Evolutionary conservation across 2,797 vertebrate species (phyloP).

Genomic region (Buphagus erythrorhynchus): DNA sequence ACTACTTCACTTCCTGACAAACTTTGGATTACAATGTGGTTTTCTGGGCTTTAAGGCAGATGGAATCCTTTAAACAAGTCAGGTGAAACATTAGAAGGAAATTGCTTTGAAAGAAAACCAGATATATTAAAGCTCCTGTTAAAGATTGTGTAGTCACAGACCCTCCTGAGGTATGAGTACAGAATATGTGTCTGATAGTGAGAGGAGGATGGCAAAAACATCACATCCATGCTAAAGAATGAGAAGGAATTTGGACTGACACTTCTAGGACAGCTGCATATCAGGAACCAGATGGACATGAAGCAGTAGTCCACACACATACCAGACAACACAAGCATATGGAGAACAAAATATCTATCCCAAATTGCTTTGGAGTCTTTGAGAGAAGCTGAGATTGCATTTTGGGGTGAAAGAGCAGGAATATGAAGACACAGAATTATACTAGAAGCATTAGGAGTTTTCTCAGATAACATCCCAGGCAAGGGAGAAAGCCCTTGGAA

Average conservation of each 20-base stretch:
- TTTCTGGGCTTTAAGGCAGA: neutral
- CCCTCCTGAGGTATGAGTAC: neutral
- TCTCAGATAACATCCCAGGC: neutral
- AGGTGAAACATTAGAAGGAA: neutral
- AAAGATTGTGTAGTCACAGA: neutral
- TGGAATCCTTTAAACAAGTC: neutral
- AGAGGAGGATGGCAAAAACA: neutral
- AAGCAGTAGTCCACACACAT: neutral
- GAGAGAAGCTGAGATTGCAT: neutral
- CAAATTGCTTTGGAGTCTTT: neutral
- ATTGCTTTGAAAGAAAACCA: neutral
- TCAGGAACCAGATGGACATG: neutral
- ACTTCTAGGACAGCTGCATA: neutral
- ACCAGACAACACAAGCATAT: neutral
- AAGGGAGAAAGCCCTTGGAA: neutral
- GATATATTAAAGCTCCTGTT: neutral
- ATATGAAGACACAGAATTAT: neutral
- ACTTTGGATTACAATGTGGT: neutral
- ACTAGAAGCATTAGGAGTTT: neutral
- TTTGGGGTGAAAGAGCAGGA: neutral
- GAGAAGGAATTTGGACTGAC: neutral
- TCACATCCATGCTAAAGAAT: neutral
- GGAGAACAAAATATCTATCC: neutral
- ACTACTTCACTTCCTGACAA: neutral
- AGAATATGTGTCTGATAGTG: neutral